Evolutionary conservation across 2,113 vertebrate genomes (phyloP).

Genomic region (Cichladusa arquata): DNA sequence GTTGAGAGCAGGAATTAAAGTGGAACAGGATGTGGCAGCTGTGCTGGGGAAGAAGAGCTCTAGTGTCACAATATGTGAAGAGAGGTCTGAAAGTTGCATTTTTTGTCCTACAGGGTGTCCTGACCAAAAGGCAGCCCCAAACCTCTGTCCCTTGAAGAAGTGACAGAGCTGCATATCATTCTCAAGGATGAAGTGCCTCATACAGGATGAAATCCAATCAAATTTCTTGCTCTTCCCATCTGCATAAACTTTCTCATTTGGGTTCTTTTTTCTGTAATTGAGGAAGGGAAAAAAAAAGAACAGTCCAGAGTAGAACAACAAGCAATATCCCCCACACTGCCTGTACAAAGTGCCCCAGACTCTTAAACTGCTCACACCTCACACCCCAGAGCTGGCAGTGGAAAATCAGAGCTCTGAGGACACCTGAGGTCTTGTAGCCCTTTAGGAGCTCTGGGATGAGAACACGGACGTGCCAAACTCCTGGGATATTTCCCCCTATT

Average conservation of each 20-base stretch:
- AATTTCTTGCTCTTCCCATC: background rate
- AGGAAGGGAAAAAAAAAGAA: background rate
- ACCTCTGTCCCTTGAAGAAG: background rate
- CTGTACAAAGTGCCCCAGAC: background rate
- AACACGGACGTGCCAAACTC: accelerated
- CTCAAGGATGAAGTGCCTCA: background rate
- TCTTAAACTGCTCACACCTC: background rate
- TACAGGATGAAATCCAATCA: background rate
- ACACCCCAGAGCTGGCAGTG: background rate
- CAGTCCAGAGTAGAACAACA: background rate
- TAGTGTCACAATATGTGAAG: background rate
- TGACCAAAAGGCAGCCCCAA: background rate
- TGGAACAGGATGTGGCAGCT: background rate
- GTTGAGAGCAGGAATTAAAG: background rate
- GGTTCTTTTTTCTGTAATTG: accelerated
- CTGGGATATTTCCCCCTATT: background rate
- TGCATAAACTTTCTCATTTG: background rate
- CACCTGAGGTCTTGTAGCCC: background rate
- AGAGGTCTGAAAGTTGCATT: background rate
- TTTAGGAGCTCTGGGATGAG: background rate
- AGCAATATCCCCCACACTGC: background rate
- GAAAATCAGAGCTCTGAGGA: background rate
- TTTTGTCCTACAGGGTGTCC: background rate
- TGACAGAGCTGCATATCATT: background rate
- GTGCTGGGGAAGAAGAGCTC: background rate